Evolutionary conservation across 30 jellyfish, hydroid and myxozoan genomes (phyloP).

Genomic region (Chrysaora quinquecirrha): DNA sequence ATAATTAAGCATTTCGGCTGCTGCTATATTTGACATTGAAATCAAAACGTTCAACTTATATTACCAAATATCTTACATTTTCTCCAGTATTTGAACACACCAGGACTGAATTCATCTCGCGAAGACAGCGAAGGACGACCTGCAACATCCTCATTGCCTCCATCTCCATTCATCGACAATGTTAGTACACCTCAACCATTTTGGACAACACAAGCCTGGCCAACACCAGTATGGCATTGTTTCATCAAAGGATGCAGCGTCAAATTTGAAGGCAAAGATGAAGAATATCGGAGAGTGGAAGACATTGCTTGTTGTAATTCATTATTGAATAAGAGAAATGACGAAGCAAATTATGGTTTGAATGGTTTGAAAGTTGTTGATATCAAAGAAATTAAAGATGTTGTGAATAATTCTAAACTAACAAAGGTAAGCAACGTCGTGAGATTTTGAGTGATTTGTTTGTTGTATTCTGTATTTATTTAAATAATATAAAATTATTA

Average conservation of each 20-base stretch:
- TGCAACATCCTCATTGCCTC: slow-evolving; percentile 73
- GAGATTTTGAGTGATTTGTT: no score
- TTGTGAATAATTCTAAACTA: slow-evolving; percentile 15
- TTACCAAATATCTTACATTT: no score
- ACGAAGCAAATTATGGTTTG: slow-evolving; percentile 78
- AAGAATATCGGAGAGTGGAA: slow-evolving; percentile 81
- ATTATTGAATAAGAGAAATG: slow-evolving; percentile 71
- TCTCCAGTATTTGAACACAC: slow-evolving; percentile 50
- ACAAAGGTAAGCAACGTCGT: slow-evolving; percentile 64
- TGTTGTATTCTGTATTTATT: no score
- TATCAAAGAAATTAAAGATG: slow-evolving; percentile 72
- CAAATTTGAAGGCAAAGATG: slow-evolving; percentile 73
- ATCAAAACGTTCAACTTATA: no score
- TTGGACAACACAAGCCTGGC: slow-evolving; percentile 98
- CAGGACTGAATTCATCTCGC: slow-evolving; percentile 60
- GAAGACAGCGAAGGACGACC: slow-evolving; percentile 48
- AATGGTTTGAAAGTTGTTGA: slow-evolving; percentile 80
- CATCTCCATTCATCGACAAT: slow-evolving; percentile 94
- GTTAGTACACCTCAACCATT: slow-evolving; percentile 93
- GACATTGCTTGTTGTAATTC: slow-evolving; percentile 70
- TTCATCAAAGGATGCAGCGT: slow-evolving; percentile 90
- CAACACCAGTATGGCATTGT: slow-evolving; percentile 98
- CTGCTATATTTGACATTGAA: no score
- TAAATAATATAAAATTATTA: no score
- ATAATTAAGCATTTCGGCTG: no score